Conservation (phyloP, 2,113 vertebrate genomes). For the Rhynchopsitta pachyrhyncha region DNA sequence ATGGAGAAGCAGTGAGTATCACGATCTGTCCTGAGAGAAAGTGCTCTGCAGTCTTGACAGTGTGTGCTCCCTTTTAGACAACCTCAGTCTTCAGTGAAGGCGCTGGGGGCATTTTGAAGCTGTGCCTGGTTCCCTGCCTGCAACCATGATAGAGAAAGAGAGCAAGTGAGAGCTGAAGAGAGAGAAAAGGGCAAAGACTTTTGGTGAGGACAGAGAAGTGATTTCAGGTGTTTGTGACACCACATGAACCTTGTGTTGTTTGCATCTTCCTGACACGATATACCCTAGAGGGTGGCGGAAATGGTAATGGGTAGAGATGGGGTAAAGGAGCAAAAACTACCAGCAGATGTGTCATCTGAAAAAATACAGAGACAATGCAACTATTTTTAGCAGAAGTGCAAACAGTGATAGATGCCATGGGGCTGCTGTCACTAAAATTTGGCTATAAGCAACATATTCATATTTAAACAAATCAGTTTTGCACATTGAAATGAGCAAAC, state of each 20-base stretch:
- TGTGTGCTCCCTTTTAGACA: background rate
- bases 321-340: constrained; percentile 29
- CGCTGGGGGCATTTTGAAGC: background rate
- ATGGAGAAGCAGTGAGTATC: background rate
- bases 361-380: constrained; percentile 32
- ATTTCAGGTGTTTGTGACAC: constrained; percentile 20
- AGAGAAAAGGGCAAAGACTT: background rate
- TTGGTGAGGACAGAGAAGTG: background rate
- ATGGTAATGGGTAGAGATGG: background rate
- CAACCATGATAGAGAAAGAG: background rate
- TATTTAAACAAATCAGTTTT: constrained; percentile 75
- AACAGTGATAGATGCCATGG: constrained; percentile 50
- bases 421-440: constrained; percentile 73
- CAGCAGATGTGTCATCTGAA: constrained; percentile 59
- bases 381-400: constrained; percentile 77
- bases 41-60: accelerated
- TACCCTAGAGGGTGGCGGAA: background rate
- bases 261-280: background rate
- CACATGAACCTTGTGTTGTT: background rate
- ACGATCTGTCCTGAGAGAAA: background rate
- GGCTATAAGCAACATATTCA: constrained; percentile 70
- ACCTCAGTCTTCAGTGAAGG: background rate
- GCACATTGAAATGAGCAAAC: constrained; percentile 63
- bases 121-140: background rate
- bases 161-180: background rate